Percentiles rank a stretch among this genome's conserved stretches.
Conservation (phyloP, 2,888 invertebrate species). For the Morpho helenor region DNA sequence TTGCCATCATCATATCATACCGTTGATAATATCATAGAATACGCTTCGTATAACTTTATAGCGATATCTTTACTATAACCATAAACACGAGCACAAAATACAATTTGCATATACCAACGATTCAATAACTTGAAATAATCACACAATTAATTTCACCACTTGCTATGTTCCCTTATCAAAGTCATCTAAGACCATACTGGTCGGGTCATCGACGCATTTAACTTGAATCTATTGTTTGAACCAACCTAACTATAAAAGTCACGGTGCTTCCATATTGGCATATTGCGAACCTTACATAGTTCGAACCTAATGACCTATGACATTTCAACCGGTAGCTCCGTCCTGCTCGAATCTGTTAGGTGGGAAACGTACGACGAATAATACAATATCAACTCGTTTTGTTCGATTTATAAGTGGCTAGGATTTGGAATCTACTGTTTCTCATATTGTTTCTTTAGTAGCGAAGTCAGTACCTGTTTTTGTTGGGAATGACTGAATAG, state of each 20-base stretch:
- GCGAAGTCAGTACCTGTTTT: conserved; percentile 32
- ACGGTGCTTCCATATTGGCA: conserved; percentile 76
- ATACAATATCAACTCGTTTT: conserved; percentile 73
- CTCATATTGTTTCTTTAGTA: conserved; percentile 62
- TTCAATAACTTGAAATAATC: conserved; percentile 35
- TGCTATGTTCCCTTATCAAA: conserved; percentile 49
- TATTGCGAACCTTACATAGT: conserved; percentile 73
- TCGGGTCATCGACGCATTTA: conserved; percentile 59
- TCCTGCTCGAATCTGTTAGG: conserved; percentile 46
- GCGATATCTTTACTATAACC: conserved; percentile 13
- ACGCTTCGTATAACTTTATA: conserved; percentile 9
- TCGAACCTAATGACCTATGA: conserved; percentile 77
- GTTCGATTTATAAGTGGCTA: conserved; percentile 69
- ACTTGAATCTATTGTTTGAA: conserved; percentile 66
- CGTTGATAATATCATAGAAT: conserved; percentile 4
- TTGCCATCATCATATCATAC: not conserved
- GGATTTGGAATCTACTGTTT: conserved; percentile 58
- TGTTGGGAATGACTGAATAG: conserved; percentile 15
- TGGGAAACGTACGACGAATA: conserved; percentile 54
- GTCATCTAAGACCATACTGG: conserved; percentile 53
- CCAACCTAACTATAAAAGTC: conserved; percentile 59
- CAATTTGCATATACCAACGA: conserved; percentile 27
- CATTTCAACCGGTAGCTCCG: conserved; percentile 67
- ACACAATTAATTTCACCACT: conserved; percentile 50
- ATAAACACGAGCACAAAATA: conserved; percentile 16